Evolutionary conservation across 2,113 vertebrate genomes (phyloP).

Genomic region (Pogonocichla stellata): DNA sequence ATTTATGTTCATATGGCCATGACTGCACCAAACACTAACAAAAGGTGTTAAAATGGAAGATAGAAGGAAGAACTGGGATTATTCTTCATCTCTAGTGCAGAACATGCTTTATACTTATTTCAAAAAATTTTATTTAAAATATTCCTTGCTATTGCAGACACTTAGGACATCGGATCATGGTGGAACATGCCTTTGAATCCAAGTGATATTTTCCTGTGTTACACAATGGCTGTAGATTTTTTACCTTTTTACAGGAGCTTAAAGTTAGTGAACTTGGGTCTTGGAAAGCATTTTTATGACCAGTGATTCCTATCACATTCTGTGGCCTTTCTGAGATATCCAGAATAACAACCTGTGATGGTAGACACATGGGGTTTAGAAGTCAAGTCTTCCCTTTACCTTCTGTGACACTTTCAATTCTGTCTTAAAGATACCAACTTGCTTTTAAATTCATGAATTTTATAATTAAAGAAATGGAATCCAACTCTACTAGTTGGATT

Average conservation of each 20-base stretch:
- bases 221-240: background rate
- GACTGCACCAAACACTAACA: background rate
- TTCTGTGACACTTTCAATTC: background rate
- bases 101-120: background rate
- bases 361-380: background rate
- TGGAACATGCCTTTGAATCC: background rate
- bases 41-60: background rate
- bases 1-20: background rate
- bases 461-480: background rate
- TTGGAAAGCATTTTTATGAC: background rate
- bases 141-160: background rate
- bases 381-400: background rate
- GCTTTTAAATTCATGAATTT: background rate
- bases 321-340: background rate
- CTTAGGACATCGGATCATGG: accelerated
- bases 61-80: background rate
- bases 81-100: background rate
- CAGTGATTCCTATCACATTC: background rate
- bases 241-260: background rate
- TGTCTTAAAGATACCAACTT: background rate
- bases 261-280: background rate
- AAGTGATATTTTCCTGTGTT: background rate
- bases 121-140: background rate
- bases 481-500: background rate
- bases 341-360: background rate